Conservation (phyloP, 2,797 vertebrate genomes). For the Ficedula albicollis region DNA sequence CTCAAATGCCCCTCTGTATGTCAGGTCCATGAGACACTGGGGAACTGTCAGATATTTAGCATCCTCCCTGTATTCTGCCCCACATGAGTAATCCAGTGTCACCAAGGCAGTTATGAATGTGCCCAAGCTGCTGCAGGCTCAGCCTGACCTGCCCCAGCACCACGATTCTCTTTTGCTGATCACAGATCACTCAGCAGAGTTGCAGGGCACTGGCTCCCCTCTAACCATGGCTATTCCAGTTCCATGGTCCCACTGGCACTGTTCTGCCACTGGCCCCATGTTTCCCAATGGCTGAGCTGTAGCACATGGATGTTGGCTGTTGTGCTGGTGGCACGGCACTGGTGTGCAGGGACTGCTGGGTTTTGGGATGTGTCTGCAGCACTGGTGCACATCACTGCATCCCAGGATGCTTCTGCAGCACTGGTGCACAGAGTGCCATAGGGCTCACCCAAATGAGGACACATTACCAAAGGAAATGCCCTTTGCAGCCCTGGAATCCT, state of each 20-base stretch:
- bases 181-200: not conserved
- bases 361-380: not conserved
- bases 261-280: fast-evolving
- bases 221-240: not conserved
- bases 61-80: not conserved
- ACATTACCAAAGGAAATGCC: not conserved
- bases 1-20: not conserved
- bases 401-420: not conserved
- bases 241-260: not conserved
- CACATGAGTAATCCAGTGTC: not conserved
- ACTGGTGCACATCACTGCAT: not conserved
- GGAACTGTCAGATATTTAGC: not conserved
- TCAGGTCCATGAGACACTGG: not conserved
- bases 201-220: not conserved
- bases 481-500: not conserved
- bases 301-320: not conserved
- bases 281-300: not conserved
- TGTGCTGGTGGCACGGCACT: not conserved
- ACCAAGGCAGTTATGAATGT: not conserved
- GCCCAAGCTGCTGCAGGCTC: not conserved
- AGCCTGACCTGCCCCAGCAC: not conserved
- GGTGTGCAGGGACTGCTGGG: not conserved
- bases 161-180: fast-evolving
- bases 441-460: not conserved
- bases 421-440: not conserved